Base-by-base conservation (phyloP, 2,888 invertebrate genomes). In the Yponomeuta malinellus region DNA sequence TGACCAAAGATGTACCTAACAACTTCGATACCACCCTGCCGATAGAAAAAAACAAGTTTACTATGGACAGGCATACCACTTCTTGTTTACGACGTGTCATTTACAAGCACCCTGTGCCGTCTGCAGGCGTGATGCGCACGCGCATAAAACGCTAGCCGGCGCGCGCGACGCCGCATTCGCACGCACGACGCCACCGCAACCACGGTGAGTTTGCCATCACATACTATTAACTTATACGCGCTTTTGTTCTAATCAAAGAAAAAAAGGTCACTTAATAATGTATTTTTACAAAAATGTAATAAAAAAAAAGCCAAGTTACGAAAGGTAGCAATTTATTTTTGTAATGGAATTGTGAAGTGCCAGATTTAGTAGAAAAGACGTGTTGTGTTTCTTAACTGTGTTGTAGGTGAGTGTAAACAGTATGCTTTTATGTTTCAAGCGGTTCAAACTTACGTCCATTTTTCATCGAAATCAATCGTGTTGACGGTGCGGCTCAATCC, bases 61-160 rank as follows among this genome's bases (percentile, higher is more conserved):
- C 9, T 43, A 43, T 43, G 43, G 9, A 43, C 43, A 43, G 8
- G 8, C 43, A 43, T 43, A 43, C 8, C 43, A 5, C 9, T 43
- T 43, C 6, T 43, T 43, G 43, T 43, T 43, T 43, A 43, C 43
- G 43, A 6, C 43, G 52, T 59, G 5, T 29, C 64, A 23, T 10
- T 64, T 10, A 23, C 67, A 5, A 68, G 76, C 90, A 90, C 84
- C 87, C 89, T 88, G 81, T 88, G 79, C 72, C 78, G 71, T 71
- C 75, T 70, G 71, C 52, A 52, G 74, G 72, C 68, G 43, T 72
- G 70, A 48, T 76, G 85, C 84, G 85, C 81, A 71, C 48, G 83
- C 86, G 86, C 89, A 87, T 90, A 90, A 77, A 90, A 89, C 84
- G 79, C 76, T 80, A 70, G 81, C 83, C 88, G 74, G 74, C 76